Evolutionary conservation across 1,140 invertebrate species (phyloP).

Genomic region (Drosophila simulans): DNA sequence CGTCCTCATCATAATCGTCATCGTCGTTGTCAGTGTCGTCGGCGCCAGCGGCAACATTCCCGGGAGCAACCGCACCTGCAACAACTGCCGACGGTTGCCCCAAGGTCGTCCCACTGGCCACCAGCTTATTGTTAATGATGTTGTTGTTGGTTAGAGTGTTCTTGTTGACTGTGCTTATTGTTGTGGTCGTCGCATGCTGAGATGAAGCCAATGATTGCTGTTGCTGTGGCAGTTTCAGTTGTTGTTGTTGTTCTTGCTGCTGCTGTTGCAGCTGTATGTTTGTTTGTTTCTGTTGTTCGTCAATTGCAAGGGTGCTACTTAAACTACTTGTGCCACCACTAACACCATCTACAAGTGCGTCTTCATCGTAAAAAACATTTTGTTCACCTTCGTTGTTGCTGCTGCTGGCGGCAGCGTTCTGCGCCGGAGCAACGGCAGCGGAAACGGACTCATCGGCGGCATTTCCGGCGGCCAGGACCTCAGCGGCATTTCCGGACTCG

Average conservation of each 20-base stretch:
- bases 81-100: slow-evolving; percentile 42
- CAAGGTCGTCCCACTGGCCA: slow-evolving; percentile 39
- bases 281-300: slow-evolving; percentile 73
- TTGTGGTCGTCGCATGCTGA: slow-evolving; percentile 44
- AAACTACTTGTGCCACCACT: slow-evolving; percentile 80
- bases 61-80: slow-evolving; percentile 24
- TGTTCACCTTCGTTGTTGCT: slow-evolving; percentile 83
- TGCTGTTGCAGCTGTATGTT: slow-evolving; percentile 59
- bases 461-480: slow-evolving; percentile 71
- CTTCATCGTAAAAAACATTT: slow-evolving; percentile 85
- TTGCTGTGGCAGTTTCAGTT: slow-evolving; percentile 24
- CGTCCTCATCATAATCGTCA: slow-evolving; percentile 89
- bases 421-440: slow-evolving; percentile 61
- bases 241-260: slow-evolving; percentile 45
- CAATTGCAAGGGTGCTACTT: slow-evolving; percentile 81
- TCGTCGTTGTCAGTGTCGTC: slow-evolving; percentile 85
- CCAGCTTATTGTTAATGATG: slow-evolving; percentile 65
- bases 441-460: slow-evolving; percentile 73
- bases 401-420: slow-evolving; percentile 64
- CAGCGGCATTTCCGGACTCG: slow-evolving; percentile 77
- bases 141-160: slow-evolving; percentile 62
- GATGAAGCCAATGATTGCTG: slow-evolving; percentile 60
- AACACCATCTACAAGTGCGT: slow-evolving; percentile 84
- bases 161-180: slow-evolving; percentile 59
- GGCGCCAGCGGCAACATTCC: slow-evolving; percentile 34